These are phyloP conservation scores for Nesometra sesokonis DNA, from an alignment of 35 echinoderm and acorn worm species.

Conservation along the genomic window DNA sequence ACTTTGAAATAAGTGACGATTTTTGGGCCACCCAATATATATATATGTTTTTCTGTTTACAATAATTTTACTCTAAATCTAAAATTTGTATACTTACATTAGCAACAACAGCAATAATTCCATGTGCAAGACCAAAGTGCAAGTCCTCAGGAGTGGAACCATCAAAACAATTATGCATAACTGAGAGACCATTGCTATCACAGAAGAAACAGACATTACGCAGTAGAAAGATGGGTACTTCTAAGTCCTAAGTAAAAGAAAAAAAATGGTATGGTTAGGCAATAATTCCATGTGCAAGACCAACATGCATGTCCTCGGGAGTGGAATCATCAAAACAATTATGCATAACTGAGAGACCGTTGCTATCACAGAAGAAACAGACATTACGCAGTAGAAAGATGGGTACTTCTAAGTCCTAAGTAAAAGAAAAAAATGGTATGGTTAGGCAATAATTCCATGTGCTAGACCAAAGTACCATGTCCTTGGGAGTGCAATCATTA, in stretches of 20 bases:
- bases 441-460: not conserved
- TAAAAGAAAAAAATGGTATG: not conserved
- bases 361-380: constrained; percentile 89
- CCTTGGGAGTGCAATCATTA: constrained; percentile 37
- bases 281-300: constrained; percentile 12
- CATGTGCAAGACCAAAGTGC: constrained; percentile 55
- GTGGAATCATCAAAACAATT: constrained; percentile 53
- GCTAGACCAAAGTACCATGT: constrained; percentile 47
- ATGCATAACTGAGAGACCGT: constrained; percentile 51
- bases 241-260: constrained; percentile 38
- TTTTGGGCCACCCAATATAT: no score
- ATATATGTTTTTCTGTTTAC: no score
- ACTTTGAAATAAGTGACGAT: no score
- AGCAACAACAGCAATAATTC: constrained; percentile 53
- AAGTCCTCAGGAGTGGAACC: constrained; percentile 40
- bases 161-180: constrained; percentile 64
- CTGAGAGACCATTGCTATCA: constrained; percentile 70
- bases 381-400: constrained; percentile 68
- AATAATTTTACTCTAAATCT: not conserved
- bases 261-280: not conserved
- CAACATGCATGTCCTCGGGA: constrained; percentile 51
- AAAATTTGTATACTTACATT: constrained; percentile 48
- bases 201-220: constrained; percentile 85
- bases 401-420: constrained; percentile 62
- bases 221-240: constrained; percentile 62